These are phyloP conservation scores for Agraylea sexmaculata DNA, from an alignment of 1,140 invertebrate genomes.

Conservation along the genomic window DNA sequence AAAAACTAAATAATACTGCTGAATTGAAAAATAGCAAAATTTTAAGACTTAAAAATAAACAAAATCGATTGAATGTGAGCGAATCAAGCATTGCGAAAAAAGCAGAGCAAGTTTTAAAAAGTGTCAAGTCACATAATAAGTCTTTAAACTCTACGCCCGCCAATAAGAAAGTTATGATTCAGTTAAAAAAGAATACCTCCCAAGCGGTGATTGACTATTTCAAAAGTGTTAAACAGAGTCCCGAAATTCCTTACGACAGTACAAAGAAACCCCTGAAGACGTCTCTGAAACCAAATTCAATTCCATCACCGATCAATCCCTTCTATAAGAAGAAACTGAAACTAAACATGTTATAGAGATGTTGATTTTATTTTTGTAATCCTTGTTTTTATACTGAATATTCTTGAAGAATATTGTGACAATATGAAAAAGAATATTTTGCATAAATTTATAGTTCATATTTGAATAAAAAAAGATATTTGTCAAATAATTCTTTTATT, in stretches of 20 bases:
- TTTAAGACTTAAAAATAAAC: slow-evolving; percentile 16
- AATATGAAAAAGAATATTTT: no score
- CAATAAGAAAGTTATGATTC: slow-evolving; percentile 49
- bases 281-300: slow-evolving; percentile 52
- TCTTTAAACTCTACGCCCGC: slow-evolving; percentile 12
- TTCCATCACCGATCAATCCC: slow-evolving; percentile 63
- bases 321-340: slow-evolving; percentile 49
- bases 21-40: slow-evolving; percentile 16
- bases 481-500: no score
- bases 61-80: slow-evolving; percentile 11
- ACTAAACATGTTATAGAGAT: no score
- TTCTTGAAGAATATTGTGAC: no score
- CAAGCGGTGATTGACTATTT: slow-evolving; percentile 59
- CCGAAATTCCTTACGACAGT: slow-evolving; percentile 60
- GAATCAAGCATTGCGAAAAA: slow-evolving; percentile 11
- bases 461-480: no score
- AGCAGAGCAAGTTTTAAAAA: slow-evolving; percentile 5
- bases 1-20: slow-evolving; percentile 1
- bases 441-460: no score
- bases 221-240: slow-evolving; percentile 52
- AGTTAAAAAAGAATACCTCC: slow-evolving; percentile 49
- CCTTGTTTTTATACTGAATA: no score
- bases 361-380: no score
- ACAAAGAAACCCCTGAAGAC: slow-evolving; percentile 51
- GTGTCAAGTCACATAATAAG: slow-evolving; percentile 2